Evolutionary conservation across 2,113 vertebrate genomes (phyloP).

Genomic region (Antechinus flavipes): DNA sequence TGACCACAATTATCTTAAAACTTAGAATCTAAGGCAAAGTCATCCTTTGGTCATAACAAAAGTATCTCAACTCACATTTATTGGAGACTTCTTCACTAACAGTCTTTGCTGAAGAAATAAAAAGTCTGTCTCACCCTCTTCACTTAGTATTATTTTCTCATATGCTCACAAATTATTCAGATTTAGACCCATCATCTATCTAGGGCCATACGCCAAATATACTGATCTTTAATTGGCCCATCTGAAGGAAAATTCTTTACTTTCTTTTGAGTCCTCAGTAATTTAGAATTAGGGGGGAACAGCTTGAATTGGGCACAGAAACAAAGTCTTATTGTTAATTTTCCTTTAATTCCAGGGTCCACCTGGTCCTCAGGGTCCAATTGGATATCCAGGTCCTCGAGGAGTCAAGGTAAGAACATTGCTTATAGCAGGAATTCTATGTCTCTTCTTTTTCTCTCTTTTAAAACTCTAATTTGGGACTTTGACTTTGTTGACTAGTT

Average conservation of each 20-base stretch:
- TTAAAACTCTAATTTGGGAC: not conserved
- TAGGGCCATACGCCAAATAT: not conserved
- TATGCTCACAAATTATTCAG: not conserved
- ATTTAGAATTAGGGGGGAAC: accelerated
- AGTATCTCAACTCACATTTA: not conserved
- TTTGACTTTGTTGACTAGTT: accelerated
- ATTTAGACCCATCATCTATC: not conserved
- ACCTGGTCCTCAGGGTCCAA: slow-evolving; percentile 94
- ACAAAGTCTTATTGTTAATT: not conserved
- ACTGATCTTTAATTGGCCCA: accelerated
- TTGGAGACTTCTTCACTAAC: not conserved
- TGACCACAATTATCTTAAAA: not conserved
- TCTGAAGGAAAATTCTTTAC: not conserved
- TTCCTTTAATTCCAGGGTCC: slow-evolving; percentile 88
- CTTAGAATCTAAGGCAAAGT: not conserved
- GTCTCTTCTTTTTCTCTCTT: not conserved
- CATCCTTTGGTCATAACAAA: not conserved
- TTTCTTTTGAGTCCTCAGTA: accelerated
- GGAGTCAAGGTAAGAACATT: slow-evolving; percentile 94
- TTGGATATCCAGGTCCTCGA: slow-evolving; percentile 95
- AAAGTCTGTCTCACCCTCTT: not conserved
- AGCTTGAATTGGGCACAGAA: accelerated
- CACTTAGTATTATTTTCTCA: not conserved
- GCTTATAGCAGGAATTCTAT: accelerated
- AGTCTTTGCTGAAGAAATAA: not conserved